Base-by-base conservation (phyloP, 2,113 vertebrate species). In the Micronycteris hirsuta region DNA sequence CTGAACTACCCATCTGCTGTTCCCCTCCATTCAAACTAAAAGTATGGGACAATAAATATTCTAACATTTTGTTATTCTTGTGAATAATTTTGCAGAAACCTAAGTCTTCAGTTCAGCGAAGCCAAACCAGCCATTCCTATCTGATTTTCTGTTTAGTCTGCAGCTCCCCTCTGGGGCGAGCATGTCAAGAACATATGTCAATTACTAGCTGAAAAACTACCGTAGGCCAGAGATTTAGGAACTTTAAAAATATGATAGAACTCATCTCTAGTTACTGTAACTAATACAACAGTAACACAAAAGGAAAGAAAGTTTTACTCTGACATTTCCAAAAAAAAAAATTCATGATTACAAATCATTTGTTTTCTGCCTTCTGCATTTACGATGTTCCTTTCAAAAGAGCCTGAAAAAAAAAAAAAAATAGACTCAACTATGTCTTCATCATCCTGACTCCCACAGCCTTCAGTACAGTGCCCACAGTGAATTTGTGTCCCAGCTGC, bases 71-170 rank as follows among this genome's bases (percentile, higher is more conserved):
- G 9, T 90, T 96, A 68, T 77, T 77, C 49, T 91, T 67, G 8
- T 45, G 26, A 41, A 41, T 87, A 33, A 84, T 84, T 84, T 83
- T 87, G 45, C 5, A 1, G 71, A 91, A 78, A 65, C 0, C 22
- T 54, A 3, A 36, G 68, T 92, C 24, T 96, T 97, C 68, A 38
- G 38, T 95, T 97, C 95, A 73, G 43, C 22, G 97, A 96, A 95
- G 24, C 36, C 96, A 74, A 96, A 49, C 54, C 96, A 95, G 8
- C 91, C 87, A 96, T 98, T 98, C 89, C 92, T 97, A 16, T 36
- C 19, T 93, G 91, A 96, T 92, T 89, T 11, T 97, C 84, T 98
- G 89, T 98, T 98, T 98, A 97, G 96, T 98, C 97, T 98, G 96
- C 54, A 95, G 92, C 49, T 97, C 97, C 97, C 96, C 97, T 97